Evolutionary conservation across 2,113 vertebrate genomes (phyloP), one percentile per base, ranked within the genome.

Genomic region (Xiphias gladius): DNA sequence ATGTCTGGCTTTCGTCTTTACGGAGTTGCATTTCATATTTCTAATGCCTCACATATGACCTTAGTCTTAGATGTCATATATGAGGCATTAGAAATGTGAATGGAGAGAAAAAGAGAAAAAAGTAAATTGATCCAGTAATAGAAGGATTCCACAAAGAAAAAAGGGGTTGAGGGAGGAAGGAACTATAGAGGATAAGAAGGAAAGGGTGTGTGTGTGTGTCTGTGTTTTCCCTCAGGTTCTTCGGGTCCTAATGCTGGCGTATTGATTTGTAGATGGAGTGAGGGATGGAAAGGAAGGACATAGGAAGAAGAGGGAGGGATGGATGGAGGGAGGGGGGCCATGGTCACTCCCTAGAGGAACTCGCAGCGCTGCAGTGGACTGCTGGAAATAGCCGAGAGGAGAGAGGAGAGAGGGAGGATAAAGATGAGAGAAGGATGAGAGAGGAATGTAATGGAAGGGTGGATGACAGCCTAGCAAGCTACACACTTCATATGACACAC

Each of bases 221-320:
- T 73, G 69, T 82, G 74, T 87, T 91, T 81, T 90, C 80, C 89
- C 91, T 85, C 55, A 87, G 90, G 92, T 92, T 91, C 85, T 86
- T 70, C 70, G 74, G 84, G 84, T 86, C 86, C 79, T 88, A 84
- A 80, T 92, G 89, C 83, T 91, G 90, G 76, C 39, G 84, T 94
- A 95, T 95, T 92, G 94, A 95, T 94, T 91, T 84, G 90, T 74
- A 89, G 88, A 89, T 1, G 64, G 79, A 86, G 88, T 66, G 77
- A 91, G 70, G 64, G 73, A 85, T 82, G 82, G 76, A 85, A 59
- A 83, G 84, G 73, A 87, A 87, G 86, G 84, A 84, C 48, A 63
- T 84, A 75, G 73, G 80, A 80, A 46, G 64, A 75, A 80, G 88
- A 82, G 46, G 73, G 62, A 83, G 67, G 79, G 84, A 89, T 35